phyloP scores from a whole-genome alignment of 1,140 invertebrate species.

The Penaeus japonicus region DNA sequence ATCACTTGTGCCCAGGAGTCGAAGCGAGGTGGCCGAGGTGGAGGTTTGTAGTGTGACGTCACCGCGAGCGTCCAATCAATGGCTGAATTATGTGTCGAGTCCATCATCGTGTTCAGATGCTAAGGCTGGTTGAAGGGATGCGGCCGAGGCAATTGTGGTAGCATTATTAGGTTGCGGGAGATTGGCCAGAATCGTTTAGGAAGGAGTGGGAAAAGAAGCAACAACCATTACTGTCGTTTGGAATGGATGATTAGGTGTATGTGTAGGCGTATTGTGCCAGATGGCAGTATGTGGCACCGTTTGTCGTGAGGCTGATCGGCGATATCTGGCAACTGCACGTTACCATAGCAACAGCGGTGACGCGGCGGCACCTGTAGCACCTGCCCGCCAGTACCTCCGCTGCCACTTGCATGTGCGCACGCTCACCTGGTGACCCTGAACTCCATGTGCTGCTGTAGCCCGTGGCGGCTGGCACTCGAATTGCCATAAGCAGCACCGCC shows the following conservation, averaged over 20 bases:
- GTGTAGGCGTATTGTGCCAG: neutral
- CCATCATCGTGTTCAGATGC: too few relatives aligned
- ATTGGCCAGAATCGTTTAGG: too few relatives aligned
- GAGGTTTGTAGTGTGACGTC: neutral
- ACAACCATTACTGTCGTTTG: neutral
- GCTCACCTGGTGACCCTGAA: neutral
- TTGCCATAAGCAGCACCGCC: too few relatives aligned
- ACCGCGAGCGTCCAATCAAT: neutral
- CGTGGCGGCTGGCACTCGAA: neutral
- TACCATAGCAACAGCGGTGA: conserved; percentile 25
- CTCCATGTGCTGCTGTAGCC: conserved; percentile 11
- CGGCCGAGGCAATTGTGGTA: neutral
- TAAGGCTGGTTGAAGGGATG: neutral
- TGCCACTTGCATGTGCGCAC: neutral
- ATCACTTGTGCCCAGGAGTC: neutral
- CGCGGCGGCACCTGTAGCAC: conserved; percentile 40
- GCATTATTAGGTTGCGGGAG: neutral
- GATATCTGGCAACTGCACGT: neutral
- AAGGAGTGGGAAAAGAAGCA: too few relatives aligned
- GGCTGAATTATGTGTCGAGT: neutral
- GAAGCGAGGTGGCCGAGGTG: neutral
- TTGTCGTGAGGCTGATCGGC: neutral
- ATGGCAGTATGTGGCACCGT: neutral
- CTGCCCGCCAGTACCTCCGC: conserved; percentile 26
- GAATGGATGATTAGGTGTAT: neutral